These are phyloP conservation scores for Myrmecobius fasciatus DNA, from an alignment of 2,113 vertebrate species.

Conservation along the genomic window DNA sequence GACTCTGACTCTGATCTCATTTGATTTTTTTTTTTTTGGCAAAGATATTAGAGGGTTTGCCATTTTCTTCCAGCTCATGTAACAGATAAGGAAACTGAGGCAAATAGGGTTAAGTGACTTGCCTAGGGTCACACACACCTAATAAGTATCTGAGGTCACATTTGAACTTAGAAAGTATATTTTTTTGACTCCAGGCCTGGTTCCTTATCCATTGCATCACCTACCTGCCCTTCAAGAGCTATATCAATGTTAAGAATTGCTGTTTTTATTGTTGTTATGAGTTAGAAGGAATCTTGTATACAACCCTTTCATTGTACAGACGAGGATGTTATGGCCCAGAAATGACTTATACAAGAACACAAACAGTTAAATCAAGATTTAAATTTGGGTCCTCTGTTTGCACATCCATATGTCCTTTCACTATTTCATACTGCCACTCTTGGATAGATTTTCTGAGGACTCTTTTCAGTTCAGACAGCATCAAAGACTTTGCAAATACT, in stretches of 20 bases:
- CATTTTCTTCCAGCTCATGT: background rate
- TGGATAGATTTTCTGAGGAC: background rate
- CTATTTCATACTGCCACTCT: background rate
- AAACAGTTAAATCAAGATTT: background rate
- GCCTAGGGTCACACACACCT: background rate
- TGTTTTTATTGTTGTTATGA: background rate
- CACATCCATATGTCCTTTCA: background rate
- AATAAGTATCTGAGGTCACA: background rate
- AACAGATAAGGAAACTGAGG: background rate
- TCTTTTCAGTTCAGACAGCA: background rate
- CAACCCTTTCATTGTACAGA: background rate
- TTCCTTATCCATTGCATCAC: background rate
- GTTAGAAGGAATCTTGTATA: background rate
- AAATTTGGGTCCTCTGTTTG: background rate
- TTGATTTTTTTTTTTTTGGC: background rate
- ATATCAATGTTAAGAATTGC: background rate
- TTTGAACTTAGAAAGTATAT: background rate
- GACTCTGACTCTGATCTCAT: background rate
- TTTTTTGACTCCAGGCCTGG: background rate
- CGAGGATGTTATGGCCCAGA: background rate
- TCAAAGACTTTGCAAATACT: background rate
- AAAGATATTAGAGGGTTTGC: background rate
- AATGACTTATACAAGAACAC: background rate
- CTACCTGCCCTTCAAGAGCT: background rate
- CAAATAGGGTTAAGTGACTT: background rate